Percentiles rank a stretch among this genome's conserved stretches.
Conservation (phyloP, 2,113 vertebrate species). For the Terrapene triunguis region DNA sequence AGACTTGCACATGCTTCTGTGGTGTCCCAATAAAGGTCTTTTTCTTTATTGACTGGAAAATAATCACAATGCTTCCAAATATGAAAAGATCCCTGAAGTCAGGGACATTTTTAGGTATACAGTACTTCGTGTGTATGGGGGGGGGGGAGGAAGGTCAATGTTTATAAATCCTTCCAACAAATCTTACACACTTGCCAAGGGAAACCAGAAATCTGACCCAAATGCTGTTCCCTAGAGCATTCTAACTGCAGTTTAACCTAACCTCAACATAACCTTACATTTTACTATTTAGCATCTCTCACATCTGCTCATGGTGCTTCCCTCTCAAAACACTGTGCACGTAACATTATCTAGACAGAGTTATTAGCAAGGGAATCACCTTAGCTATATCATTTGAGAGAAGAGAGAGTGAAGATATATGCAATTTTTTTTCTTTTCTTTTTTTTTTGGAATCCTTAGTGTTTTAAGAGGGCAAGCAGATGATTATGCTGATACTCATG, state of each 20-base stretch:
- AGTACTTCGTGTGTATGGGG: no score
- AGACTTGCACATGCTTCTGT: not conserved
- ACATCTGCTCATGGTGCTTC: not conserved
- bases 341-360: not conserved
- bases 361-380: not conserved
- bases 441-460: not conserved
- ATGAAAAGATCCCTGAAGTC: not conserved
- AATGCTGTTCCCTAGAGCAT: not conserved
- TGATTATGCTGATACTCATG: not conserved
- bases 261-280: not conserved
- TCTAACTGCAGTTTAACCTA: not conserved
- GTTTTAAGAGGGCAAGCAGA: not conserved
- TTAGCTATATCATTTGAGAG: not conserved
- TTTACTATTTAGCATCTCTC: not conserved
- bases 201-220: not conserved
- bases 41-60: not conserved
- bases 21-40: not conserved
- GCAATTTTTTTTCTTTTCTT: accelerated
- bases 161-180: not conserved
- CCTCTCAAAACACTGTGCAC: not conserved
- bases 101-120: not conserved
- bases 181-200: not conserved
- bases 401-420: not conserved
- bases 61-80: not conserved
- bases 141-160: not conserved